Conservation (phyloP, 2,797 vertebrate genomes). For the Aulostomus chinensis region DNA sequence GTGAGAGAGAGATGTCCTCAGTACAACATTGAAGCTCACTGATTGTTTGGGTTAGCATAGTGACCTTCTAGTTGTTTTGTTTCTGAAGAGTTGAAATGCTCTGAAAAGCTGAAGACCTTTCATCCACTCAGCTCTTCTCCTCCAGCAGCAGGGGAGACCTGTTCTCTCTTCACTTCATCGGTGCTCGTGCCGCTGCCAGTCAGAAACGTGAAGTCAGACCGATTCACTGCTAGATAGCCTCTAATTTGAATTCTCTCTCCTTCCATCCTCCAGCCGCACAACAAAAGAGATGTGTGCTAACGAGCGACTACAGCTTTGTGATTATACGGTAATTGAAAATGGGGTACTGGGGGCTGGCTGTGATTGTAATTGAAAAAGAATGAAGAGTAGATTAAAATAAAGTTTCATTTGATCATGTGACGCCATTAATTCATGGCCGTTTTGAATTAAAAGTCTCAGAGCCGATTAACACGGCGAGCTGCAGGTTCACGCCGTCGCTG, state of each 20-base stretch:
- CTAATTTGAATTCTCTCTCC: constrained; percentile 38
- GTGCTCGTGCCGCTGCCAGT: no score
- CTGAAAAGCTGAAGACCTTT: neutral
- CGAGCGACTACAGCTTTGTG: constrained; percentile 17
- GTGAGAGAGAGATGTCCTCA: no score
- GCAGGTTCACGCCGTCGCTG: neutral
- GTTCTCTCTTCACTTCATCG: constrained; percentile 4
- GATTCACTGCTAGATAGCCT: constrained; percentile 5
- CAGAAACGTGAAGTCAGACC: constrained; percentile 14
- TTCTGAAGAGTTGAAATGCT: no score
- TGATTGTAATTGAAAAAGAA: constrained; percentile 71
- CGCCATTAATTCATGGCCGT: constrained; percentile 39
- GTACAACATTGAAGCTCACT: no score
- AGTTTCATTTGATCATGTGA: constrained; percentile 46
- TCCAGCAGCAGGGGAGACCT: neutral
- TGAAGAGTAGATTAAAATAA: constrained; percentile 65
- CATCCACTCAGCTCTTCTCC: neutral
- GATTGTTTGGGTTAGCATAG: no score
- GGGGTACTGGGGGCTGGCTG: constrained; percentile 50
- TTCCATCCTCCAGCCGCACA: neutral
- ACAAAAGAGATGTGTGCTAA: constrained; percentile 16
- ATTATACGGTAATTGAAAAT: constrained; percentile 43
- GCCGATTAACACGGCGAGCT: constrained; percentile 26
- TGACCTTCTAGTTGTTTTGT: no score
- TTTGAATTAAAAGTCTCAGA: constrained; percentile 19